These are phyloP conservation scores for Origma solitaria DNA, from an alignment of 2,113 vertebrate genomes.

Conservation along the genomic window DNA sequence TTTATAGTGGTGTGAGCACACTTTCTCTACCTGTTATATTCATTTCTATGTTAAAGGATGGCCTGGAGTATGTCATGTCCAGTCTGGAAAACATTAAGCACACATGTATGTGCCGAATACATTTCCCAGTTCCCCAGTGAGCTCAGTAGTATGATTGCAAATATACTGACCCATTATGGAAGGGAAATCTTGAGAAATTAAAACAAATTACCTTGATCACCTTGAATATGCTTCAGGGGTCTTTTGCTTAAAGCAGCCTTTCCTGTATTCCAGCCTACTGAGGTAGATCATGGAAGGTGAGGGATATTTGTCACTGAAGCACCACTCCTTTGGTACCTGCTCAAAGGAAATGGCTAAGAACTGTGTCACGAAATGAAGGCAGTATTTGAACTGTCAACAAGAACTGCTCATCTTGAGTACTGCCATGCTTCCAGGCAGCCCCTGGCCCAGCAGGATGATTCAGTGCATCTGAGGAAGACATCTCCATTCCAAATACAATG, in stretches of 20 bases:
- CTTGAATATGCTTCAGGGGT: not conserved
- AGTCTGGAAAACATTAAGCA: not conserved
- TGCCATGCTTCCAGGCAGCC: not conserved
- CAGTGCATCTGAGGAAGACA: not conserved
- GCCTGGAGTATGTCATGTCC: not conserved
- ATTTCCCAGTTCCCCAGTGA: not conserved
- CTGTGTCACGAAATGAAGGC: not conserved
- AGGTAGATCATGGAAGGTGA: not conserved
- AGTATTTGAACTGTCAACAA: not conserved
- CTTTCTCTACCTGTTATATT: not conserved
- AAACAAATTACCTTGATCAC: not conserved
- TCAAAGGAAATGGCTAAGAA: not conserved
- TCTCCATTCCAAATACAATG: not conserved
- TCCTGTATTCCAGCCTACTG: not conserved
- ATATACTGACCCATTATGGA: not conserved
- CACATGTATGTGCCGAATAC: not conserved
- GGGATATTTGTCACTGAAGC: not conserved
- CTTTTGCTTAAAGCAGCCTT: not conserved
- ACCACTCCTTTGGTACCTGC: not conserved
- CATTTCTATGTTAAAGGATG: not conserved
- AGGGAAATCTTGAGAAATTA: not conserved
- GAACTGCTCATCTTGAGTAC: not conserved
- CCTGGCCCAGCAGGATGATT: not conserved
- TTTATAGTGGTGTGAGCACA: constrained; percentile 22
- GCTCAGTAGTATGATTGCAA: not conserved